phyloP scores from a whole-genome alignment of 2,888 invertebrate species.

The Xestia c-nigrum region DNA sequence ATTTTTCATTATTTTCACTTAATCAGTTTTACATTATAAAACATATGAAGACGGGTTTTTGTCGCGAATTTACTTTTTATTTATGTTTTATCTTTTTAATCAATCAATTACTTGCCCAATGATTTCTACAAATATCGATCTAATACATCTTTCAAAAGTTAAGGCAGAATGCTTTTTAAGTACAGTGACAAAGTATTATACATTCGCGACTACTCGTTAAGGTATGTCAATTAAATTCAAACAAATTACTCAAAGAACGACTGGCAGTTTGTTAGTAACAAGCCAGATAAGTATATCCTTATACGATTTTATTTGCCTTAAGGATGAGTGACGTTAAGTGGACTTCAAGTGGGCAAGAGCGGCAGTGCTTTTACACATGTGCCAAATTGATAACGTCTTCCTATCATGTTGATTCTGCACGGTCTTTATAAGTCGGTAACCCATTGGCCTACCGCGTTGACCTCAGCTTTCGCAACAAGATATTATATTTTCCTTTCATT shows the following conservation, averaged over 20 bases:
- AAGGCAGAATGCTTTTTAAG: background rate
- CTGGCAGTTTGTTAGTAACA: conserved; percentile 41
- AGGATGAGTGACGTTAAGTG: conserved; percentile 60
- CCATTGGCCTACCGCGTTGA: conserved; percentile 29
- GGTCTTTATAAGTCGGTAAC: conserved; percentile 8
- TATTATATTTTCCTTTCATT: conserved; percentile 33
- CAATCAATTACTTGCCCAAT: background rate
- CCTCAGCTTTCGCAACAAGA: conserved; percentile 31
- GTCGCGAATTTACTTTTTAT: no score
- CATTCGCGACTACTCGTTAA: background rate
- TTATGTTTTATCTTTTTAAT: background rate
- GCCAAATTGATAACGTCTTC: conserved; percentile 36
- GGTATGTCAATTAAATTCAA: conserved; percentile 24
- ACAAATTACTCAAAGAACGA: conserved; percentile 20
- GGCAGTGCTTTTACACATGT: conserved; percentile 49
- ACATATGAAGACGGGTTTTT: no score
- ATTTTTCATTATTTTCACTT: conserved; percentile 1
- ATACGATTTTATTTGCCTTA: conserved; percentile 58
- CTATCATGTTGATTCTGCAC: conserved; percentile 6
- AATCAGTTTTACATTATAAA: no score
- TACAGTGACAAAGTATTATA: background rate
- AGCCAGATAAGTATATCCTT: conserved; percentile 54
- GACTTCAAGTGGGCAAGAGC: conserved; percentile 47
- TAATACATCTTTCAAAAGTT: background rate
- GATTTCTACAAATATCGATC: background rate